Evolutionary conservation across 2,888 invertebrate genomes (phyloP).

Genomic region (Leptothorax acervorum): DNA sequence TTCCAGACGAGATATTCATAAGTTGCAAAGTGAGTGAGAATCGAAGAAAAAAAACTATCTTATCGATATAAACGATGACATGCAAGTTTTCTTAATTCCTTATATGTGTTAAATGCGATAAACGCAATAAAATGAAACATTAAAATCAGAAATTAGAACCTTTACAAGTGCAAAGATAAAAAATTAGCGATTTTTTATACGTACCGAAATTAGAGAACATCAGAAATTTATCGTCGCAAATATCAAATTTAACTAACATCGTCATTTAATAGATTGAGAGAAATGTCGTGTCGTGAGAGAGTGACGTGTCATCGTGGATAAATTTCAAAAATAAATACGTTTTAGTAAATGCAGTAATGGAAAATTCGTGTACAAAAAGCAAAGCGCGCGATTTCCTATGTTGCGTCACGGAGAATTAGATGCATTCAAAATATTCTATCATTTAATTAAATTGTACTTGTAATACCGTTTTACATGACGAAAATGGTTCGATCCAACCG

Average conservation of each 20-base stretch:
- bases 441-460: conserved; percentile 9
- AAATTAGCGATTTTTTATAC: not conserved
- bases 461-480: not conserved
- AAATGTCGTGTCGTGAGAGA: not conserved
- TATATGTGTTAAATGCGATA: not conserved
- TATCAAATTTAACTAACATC: conserved; percentile 27
- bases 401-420: not conserved
- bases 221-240: conserved; percentile 7
- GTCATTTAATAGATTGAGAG: not conserved
- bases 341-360: not conserved
- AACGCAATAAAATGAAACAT: not conserved
- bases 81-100: not conserved
- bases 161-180: not conserved
- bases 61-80: not conserved
- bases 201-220: not conserved
- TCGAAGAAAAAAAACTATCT: not conserved
- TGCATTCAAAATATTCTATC: conserved; percentile 10
- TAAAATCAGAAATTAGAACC: not conserved
- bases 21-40: not conserved
- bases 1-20: not conserved
- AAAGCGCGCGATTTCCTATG: not conserved
- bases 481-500: not conserved
- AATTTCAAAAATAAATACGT: conserved; percentile 33
- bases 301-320: not conserved
- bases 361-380: conserved; percentile 9